Conservation (phyloP, 2,113 vertebrate species). For the Nesospiza acunhae region DNA sequence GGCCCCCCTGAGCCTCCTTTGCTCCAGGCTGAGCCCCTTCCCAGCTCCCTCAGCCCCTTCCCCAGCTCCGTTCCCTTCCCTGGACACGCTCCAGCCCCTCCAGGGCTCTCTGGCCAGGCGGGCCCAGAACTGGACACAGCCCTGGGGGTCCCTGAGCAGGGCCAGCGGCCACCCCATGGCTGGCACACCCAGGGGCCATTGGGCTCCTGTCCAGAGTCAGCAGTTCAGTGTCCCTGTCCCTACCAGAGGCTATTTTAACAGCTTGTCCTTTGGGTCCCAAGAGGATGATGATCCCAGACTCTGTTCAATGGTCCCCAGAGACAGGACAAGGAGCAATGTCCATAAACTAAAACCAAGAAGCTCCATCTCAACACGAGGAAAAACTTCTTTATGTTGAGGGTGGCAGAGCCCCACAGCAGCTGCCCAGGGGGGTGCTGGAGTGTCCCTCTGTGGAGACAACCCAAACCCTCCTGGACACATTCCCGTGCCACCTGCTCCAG, state of each 20-base stretch:
- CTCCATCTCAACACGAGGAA: not conserved
- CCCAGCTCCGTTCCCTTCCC: not conserved
- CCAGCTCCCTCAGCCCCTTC: not conserved
- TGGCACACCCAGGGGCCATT: not conserved
- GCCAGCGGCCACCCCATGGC: not conserved
- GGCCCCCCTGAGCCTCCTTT: not conserved
- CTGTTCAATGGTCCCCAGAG: not conserved
- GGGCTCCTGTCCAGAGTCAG: not conserved
- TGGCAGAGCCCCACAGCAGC: not conserved
- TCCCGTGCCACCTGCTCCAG: not conserved
- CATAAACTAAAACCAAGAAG: not conserved
- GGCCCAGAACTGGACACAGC: not conserved
- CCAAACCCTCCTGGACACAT: not conserved
- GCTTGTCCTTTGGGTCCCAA: rapidly evolving
- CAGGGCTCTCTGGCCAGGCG: not conserved
- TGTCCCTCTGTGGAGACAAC: not conserved
- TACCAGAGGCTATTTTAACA: rapidly evolving
- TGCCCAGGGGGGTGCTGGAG: not conserved
- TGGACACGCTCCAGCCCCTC: not conserved
- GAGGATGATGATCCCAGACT: not conserved
- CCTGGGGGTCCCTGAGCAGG: not conserved
- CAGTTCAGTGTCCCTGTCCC: not conserved
- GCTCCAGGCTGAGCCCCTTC: not conserved
- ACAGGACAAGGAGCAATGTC: not conserved
- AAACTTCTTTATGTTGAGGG: no score